Percentiles rank a stretch among this genome's conserved stretches.
Evolutionary conservation across 2,113 vertebrate genomes (phyloP).

Genomic region (Microtus richardsoni): DNA sequence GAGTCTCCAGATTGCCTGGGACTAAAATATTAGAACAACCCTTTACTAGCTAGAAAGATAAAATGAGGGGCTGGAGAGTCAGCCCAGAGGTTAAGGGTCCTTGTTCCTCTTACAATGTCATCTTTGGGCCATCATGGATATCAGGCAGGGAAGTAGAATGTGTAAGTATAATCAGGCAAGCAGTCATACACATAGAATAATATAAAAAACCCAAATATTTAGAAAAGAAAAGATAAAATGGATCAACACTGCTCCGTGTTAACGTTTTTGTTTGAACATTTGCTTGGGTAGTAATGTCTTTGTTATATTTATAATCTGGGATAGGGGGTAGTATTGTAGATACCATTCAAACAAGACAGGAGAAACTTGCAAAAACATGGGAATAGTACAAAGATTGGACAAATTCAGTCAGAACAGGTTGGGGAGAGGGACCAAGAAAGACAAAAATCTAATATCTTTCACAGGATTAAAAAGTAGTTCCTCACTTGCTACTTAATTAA

Average conservation of each 20-base stretch:
- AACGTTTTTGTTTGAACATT: background rate
- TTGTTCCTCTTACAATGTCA: background rate
- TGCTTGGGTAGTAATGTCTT: background rate
- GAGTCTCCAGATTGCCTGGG: background rate
- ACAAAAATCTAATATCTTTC: background rate
- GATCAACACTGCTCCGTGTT: background rate
- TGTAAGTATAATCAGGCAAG: background rate
- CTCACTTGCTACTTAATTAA: background rate
- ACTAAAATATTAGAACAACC: background rate
- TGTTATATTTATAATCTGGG: background rate
- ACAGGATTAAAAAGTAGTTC: constrained; percentile 6
- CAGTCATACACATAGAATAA: background rate
- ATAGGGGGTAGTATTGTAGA: background rate
- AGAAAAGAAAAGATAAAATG: background rate
- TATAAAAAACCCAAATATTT: background rate
- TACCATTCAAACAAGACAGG: background rate
- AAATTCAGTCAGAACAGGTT: background rate
- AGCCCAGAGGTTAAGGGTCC: background rate
- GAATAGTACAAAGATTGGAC: background rate
- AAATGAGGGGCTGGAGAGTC: background rate
- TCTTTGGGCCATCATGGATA: background rate
- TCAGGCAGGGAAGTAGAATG: background rate
- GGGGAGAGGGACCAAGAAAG: background rate
- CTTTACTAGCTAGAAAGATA: background rate
- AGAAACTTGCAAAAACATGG: background rate